Percentiles rank a stretch among this genome's conserved stretches.
These are phyloP conservation scores for Pangasius djambal DNA, from an alignment of 2,797 vertebrate genomes.

Conservation along the genomic window DNA sequence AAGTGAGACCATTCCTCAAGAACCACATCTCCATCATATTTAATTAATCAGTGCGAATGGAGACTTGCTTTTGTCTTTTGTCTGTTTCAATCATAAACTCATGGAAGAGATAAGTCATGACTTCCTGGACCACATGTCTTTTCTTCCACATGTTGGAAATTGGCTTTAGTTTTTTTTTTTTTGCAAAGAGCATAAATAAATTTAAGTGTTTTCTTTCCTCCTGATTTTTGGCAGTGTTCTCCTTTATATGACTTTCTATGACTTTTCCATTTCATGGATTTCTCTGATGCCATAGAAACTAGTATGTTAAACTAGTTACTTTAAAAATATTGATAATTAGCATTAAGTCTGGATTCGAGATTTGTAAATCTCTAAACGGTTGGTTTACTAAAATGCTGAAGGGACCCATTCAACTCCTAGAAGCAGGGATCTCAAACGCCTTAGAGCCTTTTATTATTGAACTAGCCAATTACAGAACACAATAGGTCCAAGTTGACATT, in stretches of 20 bases:
- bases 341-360: neutral
- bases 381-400: neutral
- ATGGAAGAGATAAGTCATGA: neutral
- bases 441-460: neutral
- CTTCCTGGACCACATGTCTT: neutral
- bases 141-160: slow-evolving; percentile 17
- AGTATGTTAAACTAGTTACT: neutral
- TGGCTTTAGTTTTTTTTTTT: neutral
- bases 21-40: neutral
- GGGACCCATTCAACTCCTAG: neutral
- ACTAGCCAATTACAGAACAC: neutral
- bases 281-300: neutral
- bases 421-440: neutral
- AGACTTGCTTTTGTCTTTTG: slow-evolving; percentile 15
- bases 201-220: slow-evolving; percentile 25
- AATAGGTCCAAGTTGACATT: neutral
- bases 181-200: slow-evolving; percentile 19
- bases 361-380: neutral
- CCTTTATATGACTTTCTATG: slow-evolving; percentile 6
- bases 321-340: neutral
- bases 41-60: neutral
- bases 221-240: slow-evolving; percentile 18
- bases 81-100: neutral
- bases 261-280: neutral
- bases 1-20: neutral